Evolutionary conservation across 2,888 invertebrate genomes (phyloP).

Genomic region (Therioaphis trifolii): DNA sequence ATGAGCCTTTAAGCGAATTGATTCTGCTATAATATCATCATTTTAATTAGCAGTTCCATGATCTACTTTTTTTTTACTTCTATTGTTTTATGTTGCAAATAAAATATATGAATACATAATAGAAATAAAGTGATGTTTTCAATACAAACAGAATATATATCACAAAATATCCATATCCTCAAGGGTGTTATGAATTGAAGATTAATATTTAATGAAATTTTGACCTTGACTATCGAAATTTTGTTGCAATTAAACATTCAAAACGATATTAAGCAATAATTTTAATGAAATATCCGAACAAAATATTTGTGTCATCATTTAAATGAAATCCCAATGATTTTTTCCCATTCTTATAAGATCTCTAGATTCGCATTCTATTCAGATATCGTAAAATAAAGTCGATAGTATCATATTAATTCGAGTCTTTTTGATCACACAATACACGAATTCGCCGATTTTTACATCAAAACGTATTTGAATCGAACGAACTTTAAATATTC

Average conservation of each 20-base stretch:
- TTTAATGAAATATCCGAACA: too few relatives aligned
- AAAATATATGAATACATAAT: not conserved
- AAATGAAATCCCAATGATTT: too few relatives aligned
- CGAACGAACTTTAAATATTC: too few relatives aligned
- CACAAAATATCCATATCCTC: not conserved
- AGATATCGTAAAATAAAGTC: too few relatives aligned
- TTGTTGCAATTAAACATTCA: not conserved
- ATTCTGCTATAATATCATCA: not conserved
- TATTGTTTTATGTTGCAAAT: constrained; percentile 5
- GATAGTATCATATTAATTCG: too few relatives aligned
- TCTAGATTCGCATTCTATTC: too few relatives aligned
- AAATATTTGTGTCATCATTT: too few relatives aligned
- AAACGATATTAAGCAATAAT: too few relatives aligned
- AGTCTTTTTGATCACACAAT: too few relatives aligned
- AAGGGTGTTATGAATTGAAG: not conserved
- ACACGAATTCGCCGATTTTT: too few relatives aligned
- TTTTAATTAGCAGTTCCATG: constrained; percentile 26
- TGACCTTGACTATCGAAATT: not conserved
- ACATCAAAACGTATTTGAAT: too few relatives aligned
- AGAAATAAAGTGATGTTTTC: not conserved
- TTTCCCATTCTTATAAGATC: too few relatives aligned
- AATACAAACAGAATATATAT: not conserved
- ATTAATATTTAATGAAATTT: not conserved
- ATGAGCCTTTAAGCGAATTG: not conserved
- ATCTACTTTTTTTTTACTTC: not conserved